Base-by-base conservation (phyloP, 2,113 vertebrate species). In the Stigmatopora argus region DNA sequence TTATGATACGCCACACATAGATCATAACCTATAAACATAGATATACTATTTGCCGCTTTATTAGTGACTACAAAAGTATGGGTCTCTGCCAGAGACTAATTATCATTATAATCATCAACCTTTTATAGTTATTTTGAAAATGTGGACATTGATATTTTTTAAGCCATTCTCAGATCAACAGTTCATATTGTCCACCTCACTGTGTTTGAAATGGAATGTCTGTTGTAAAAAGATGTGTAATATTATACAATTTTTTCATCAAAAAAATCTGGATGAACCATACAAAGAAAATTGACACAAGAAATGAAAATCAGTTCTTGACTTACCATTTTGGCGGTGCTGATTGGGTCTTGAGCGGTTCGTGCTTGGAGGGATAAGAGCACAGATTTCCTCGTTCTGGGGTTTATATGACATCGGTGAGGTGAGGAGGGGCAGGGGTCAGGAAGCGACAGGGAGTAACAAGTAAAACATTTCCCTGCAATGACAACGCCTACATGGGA, bases 321-420 rank as follows among this genome's bases (percentile, higher is more conserved):
- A 72, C 83, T 74, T 47, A 88, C 87, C 87, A 88, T 88, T 47
- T 70, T 79, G 73, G 38, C 80, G 70, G 74, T 72, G 68, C 67
- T 82, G 65, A 18, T 65, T 73, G 57, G 76, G 47, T 52, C 63
- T 62, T 41, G 34, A 38, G 57, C 19, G 11, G 46, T 5, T 49
- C 46, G 17, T 18, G 34, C 26, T 45, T 75, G 3, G 0, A 51
- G 77, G 65, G 69, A 69, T n/a, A 19, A 21, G 64, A 51, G 46
- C 9, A 15, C 51, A 10, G 44, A 53, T 62, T 45, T 14, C 31
- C 59, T 21, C 72, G 60, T 69, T 72, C 67, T 65, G 38, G 0
- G 8, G 35, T 76, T 80, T 86, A 81, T 86, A 77, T 72, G 62
- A 3, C 31, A 0, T 12, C 1, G 44, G 19, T 57, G 70, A 49